Evolutionary conservation across 2,888 invertebrate species (phyloP).

Genomic region (Galerucella nymphaeae): DNA sequence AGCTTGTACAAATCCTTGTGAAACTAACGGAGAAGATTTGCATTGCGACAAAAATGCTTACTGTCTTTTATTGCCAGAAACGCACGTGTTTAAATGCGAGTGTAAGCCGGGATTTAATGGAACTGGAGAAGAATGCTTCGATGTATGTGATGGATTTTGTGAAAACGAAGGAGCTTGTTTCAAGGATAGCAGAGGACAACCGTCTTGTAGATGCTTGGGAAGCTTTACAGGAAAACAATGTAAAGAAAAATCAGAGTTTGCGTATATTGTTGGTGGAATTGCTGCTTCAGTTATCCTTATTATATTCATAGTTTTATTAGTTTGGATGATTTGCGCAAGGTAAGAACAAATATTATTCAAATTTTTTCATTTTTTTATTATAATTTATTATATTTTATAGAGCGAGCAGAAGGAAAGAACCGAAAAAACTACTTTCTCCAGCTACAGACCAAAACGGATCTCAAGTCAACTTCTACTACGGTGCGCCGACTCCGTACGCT

Average conservation of each 20-base stretch:
- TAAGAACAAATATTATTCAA: no score
- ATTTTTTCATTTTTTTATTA: background rate
- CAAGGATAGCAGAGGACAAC: slow-evolving; percentile 84
- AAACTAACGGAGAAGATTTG: slow-evolving; percentile 83
- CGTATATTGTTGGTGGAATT: slow-evolving; percentile 94
- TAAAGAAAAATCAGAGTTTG: slow-evolving; percentile 92
- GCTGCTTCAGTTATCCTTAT: slow-evolving; percentile 94
- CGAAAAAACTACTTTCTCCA: slow-evolving; percentile 89
- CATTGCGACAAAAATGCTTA: slow-evolving; percentile 90
- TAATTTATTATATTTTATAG: slow-evolving; percentile 62
- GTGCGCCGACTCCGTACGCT: slow-evolving; percentile 93
- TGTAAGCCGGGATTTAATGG: slow-evolving; percentile 95
- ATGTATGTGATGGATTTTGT: slow-evolving; percentile 87
- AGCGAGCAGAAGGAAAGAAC: slow-evolving; percentile 88
- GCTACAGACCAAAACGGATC: slow-evolving; percentile 92
- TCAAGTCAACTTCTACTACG: slow-evolving; percentile 96
- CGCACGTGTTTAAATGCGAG: slow-evolving; percentile 88
- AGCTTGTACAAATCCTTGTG: slow-evolving; percentile 92
- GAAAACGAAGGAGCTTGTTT: slow-evolving; percentile 91
- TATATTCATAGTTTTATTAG: slow-evolving; percentile 89
- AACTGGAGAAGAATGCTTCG: slow-evolving; percentile 83
- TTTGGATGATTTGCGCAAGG: slow-evolving; percentile 98
- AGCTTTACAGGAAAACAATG: slow-evolving; percentile 93
- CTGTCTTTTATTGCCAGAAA: slow-evolving; percentile 85
- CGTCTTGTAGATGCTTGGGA: slow-evolving; percentile 89